Conservation (phyloP, 2,113 vertebrate genomes). For the Thamnophis sirtalis region DNA sequence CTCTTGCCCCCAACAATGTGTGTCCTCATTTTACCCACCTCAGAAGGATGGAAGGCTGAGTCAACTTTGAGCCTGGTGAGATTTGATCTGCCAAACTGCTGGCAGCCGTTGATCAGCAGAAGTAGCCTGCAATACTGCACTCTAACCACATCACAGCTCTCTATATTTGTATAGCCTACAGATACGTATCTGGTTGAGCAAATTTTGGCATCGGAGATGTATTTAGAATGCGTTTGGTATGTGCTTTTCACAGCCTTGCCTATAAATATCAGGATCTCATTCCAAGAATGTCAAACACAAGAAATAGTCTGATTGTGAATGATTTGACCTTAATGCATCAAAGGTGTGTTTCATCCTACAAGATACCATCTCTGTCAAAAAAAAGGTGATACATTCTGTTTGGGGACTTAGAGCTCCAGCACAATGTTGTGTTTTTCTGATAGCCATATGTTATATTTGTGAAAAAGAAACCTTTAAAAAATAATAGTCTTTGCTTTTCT, state of each 20-base stretch:
- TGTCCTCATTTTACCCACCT: too few relatives aligned
- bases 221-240: not conserved
- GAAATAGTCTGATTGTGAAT: not conserved
- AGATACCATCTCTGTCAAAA: not conserved
- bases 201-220: not conserved
- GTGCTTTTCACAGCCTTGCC: not conserved
- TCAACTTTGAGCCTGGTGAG: too few relatives aligned
- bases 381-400: not conserved
- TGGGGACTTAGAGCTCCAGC: not conserved
- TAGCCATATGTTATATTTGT: not conserved
- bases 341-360: not conserved
- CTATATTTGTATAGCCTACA: not conserved
- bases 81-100: too few relatives aligned
- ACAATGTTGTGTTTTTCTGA: not conserved
- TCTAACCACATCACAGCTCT: too few relatives aligned
- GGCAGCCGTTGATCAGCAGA: too few relatives aligned
- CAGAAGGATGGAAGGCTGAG: too few relatives aligned
- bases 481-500: not conserved
- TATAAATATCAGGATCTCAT: not conserved
- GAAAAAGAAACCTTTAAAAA: slow-evolving; percentile 6
- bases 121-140: too few relatives aligned
- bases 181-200: too few relatives aligned
- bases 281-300: too few relatives aligned
- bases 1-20: too few relatives aligned
- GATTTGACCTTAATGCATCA: not conserved